Conservation (phyloP, 1,140 invertebrate genomes). For the Cecropterus lyciades region DNA sequence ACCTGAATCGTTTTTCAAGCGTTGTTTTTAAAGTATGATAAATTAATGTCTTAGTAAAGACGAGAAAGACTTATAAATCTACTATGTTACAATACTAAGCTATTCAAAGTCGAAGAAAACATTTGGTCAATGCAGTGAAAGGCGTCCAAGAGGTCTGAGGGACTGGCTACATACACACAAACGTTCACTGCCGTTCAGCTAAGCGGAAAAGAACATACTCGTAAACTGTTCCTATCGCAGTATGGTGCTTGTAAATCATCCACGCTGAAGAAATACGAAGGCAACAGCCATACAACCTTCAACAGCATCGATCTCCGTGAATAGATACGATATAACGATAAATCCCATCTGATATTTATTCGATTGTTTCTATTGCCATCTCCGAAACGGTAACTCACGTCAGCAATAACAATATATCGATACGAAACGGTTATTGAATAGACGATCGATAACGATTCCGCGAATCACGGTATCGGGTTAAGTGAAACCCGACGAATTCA, state of each 20-base stretch:
- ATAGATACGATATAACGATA: constrained; percentile 65
- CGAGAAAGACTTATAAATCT: too few species aligned
- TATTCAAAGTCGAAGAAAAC: too few species aligned
- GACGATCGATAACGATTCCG: constrained; percentile 57
- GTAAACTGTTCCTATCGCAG: constrained; percentile 14
- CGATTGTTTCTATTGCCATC: constrained; percentile 68
- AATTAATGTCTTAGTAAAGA: too few species aligned
- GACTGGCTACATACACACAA: background rate
- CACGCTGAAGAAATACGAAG: constrained; percentile 24
- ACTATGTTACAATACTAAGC: too few species aligned
- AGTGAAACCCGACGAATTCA: constrained; percentile 37
- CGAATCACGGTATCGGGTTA: constrained; percentile 41
- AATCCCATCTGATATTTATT: constrained; percentile 67
- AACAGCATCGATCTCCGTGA: constrained; percentile 46
- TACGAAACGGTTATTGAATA: constrained; percentile 70
- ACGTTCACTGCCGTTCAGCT: background rate
- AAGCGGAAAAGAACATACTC: constrained; percentile 17
- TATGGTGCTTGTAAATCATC: constrained; percentile 15
- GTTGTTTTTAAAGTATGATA: too few species aligned
- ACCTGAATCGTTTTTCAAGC: too few species aligned
- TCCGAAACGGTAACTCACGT: constrained; percentile 68
- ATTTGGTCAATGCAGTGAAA: too few species aligned
- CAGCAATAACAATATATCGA: constrained; percentile 73
- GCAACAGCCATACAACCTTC: constrained; percentile 48
- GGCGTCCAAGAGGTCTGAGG: background rate